Evolutionary conservation across 2,113 vertebrate species (phyloP), one percentile per base, ranked within the genome.

Genomic region (Silurus glanis): DNA sequence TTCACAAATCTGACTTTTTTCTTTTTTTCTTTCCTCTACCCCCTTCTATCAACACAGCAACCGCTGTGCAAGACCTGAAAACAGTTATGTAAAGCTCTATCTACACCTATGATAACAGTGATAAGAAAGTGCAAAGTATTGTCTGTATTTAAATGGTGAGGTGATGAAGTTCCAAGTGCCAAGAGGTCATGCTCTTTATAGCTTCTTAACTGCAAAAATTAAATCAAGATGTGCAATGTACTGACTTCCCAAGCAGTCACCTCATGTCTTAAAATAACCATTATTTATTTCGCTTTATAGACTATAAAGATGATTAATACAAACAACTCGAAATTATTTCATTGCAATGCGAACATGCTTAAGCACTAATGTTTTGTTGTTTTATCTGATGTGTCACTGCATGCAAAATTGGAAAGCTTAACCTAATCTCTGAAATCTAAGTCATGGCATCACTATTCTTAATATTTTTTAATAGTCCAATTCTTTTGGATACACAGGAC

Each of bases 81-180:
- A 85, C 59, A 78, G 37, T 37, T 37, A 75, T 9, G n/a, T 66
- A 7, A 62, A 47, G 23, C 28, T 64, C 45, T 12, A 64, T 59
- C 64, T 56, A 25, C 21, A n/a, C 10, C 8, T 6, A 51, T 23
- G 56, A 58, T 37, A 37, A 49, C 4, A 17, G 25, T 83, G 69
- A 87, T 83, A 82, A 76, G 55, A 23, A 49, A 56, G 80, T 9
- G 28, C 80, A 82, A 82, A 82, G 85, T 82, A 51, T 23, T 66
- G 17, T 55, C 23, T 80, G 51, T 78, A n/a, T 58, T 25, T 58
- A 37, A 19, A 80, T 58, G 64, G 53, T 59, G 28, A 3, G 58
- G 16, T 37, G n/a, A 66, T 55, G 37, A 62, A 21, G 55, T 23
- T 8, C 51, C 21, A 86, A 61, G 37, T 64, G 69, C 45, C 55